Conservation (phyloP, 2,888 invertebrate species). For the Xiphydria camelus region DNA sequence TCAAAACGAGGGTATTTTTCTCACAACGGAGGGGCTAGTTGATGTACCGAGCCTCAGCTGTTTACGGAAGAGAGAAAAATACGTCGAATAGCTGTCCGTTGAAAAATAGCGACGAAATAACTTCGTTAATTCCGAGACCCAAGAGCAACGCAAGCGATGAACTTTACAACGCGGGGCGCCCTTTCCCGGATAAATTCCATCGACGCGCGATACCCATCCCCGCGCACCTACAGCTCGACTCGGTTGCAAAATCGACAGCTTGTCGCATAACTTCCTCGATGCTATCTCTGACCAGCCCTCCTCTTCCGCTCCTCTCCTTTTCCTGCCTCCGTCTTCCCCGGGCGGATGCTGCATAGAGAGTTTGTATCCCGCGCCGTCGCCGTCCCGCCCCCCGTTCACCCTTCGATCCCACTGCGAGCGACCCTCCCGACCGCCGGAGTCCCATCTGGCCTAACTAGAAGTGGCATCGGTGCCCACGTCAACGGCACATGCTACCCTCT, state of each 20-base stretch:
- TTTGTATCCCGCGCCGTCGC: not conserved
- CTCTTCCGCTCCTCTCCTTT: not conserved
- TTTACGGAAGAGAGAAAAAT: no score
- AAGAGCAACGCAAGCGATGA: no score
- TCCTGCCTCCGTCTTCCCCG: not conserved
- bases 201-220: no score
- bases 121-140: no score
- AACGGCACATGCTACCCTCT: constrained; percentile 4
- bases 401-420: not conserved
- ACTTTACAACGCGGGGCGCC: no score
- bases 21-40: no score
- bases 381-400: not conserved
- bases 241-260: constrained; percentile 1
- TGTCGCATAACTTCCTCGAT: not conserved
- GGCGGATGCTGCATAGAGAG: no score
- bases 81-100: no score
- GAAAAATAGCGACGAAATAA: no score
- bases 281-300: not conserved
- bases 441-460: not conserved
- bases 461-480: not conserved
- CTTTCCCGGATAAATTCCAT: no score
- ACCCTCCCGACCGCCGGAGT: not conserved
- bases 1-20: no score
- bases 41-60: no score
- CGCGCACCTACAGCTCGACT: not conserved